phyloP scores from a whole-genome alignment of 1,140 invertebrate genomes.

The Paraescarpia echinospica region DNA sequence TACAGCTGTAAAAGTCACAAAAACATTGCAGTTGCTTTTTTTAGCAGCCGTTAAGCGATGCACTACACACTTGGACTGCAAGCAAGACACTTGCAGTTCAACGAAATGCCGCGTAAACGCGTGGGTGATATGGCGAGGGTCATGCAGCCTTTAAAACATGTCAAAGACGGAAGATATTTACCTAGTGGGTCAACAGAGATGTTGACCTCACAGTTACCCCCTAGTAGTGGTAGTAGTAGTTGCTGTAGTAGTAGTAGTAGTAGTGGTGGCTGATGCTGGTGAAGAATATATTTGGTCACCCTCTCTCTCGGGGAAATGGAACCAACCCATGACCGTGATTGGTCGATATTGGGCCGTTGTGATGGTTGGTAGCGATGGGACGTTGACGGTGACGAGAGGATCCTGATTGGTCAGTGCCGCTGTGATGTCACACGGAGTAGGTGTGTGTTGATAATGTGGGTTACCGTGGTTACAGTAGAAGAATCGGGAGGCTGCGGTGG shows the following conservation, averaged over 20 bases:
- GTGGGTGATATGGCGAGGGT: neutral
- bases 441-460: neutral
- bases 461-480: conserved; percentile 5
- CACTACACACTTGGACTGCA: neutral
- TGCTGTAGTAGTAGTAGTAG: neutral
- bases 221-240: conserved; percentile 1
- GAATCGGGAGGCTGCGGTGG: neutral
- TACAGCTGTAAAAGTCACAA: too few species aligned
- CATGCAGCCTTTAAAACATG: neutral
- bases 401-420: neutral
- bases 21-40: neutral
- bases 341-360: neutral
- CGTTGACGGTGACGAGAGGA: neutral
- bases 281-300: neutral
- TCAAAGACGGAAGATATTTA: neutral
- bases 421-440: neutral
- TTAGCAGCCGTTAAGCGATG: neutral
- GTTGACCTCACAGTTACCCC: neutral
- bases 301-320: neutral
- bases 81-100: neutral
- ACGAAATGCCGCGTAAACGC: neutral
- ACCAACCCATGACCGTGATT: neutral
- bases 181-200: neutral
- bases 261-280: neutral
- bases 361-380: neutral